Conservation (phyloP, 2,888 invertebrate species). For the Melanophora roralis region DNA sequence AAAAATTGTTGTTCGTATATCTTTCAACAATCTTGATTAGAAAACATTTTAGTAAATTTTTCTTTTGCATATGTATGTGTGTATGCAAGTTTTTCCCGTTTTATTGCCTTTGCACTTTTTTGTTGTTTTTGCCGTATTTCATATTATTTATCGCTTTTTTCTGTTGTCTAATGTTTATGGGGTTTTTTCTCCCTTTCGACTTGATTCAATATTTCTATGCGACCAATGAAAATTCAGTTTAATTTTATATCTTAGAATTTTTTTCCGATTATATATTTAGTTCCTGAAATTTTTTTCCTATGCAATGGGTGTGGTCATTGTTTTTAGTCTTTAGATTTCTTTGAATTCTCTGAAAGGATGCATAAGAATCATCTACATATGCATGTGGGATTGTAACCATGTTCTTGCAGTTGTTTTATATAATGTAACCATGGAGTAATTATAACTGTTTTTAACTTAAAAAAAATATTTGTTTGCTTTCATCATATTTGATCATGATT, state of each 20-base stretch:
- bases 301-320: slow-evolving; percentile 58
- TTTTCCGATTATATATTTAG: slow-evolving; percentile 53
- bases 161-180: slow-evolving; percentile 35
- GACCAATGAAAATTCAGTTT: slow-evolving; percentile 61
- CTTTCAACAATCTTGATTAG: slow-evolving; percentile 56
- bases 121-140: slow-evolving; percentile 26
- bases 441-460: slow-evolving; percentile 61
- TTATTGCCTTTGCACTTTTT: neutral
- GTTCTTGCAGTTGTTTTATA: slow-evolving; percentile 20
- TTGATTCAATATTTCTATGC: slow-evolving; percentile 60
- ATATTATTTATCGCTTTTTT: slow-evolving; percentile 50
- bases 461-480: slow-evolving; percentile 60
- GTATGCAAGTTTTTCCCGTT: slow-evolving; percentile 13
- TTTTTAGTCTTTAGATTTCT: slow-evolving; percentile 15
- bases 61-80: slow-evolving; percentile 46
- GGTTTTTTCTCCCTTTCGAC: slow-evolving; percentile 35
- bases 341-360: slow-evolving; percentile 1
- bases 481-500: slow-evolving; percentile 63
- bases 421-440: slow-evolving; percentile 57
- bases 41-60: slow-evolving; percentile 43
- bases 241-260: slow-evolving; percentile 36
- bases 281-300: slow-evolving; percentile 31
- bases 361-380: slow-evolving; percentile 1
- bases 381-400: neutral
- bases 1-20: slow-evolving; percentile 36